phyloP scores from a whole-genome alignment of 2,797 vertebrate species.

The Sitta carolinensis region DNA sequence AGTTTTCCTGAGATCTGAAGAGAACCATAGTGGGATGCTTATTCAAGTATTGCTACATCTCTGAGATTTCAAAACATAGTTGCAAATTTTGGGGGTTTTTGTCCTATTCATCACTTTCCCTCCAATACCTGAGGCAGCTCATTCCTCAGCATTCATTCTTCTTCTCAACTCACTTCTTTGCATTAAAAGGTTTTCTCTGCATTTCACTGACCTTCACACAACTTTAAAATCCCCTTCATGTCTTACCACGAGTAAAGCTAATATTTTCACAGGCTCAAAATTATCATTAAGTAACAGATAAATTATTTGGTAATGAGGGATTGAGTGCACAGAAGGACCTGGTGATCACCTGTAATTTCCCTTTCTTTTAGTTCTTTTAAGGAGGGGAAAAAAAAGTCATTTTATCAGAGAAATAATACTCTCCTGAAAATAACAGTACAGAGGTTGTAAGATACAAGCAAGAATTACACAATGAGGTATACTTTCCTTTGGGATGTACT shows the following conservation, averaged over 20 bases:
- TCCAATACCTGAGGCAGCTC: neutral
- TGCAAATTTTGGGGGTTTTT: accelerated
- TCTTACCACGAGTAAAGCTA: neutral
- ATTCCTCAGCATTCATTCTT: neutral
- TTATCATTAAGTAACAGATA: neutral
- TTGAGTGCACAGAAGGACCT: neutral
- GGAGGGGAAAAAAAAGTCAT: neutral
- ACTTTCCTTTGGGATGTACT: slow-evolving; percentile 57
- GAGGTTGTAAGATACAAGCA: neutral
- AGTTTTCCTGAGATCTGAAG: neutral
- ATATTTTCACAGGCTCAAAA: neutral
- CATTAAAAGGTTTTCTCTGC: neutral
- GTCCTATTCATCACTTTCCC: neutral
- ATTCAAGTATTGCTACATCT: neutral
- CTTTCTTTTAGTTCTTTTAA: neutral
- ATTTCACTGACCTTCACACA: neutral
- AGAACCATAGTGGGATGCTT: neutral
- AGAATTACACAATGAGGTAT: neutral
- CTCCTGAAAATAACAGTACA: neutral
- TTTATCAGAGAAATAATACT: neutral
- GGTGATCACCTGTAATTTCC: neutral
- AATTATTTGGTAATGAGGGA: neutral
- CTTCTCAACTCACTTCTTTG: neutral
- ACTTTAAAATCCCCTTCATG: neutral
- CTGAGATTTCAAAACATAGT: neutral